Base-by-base conservation (phyloP, 2,888 invertebrate genomes). In the Hypomecis punctinalis region DNA sequence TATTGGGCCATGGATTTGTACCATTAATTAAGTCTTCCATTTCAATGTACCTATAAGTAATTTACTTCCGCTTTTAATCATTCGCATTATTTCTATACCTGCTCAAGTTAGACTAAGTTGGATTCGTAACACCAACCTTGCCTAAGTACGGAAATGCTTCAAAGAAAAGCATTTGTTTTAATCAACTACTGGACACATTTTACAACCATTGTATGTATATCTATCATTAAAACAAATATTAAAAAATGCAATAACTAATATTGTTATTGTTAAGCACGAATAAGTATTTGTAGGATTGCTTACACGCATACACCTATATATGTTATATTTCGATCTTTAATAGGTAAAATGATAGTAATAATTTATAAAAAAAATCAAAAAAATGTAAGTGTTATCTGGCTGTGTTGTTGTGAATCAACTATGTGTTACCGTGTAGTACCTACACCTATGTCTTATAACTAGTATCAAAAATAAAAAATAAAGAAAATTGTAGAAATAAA, bases 21-120 rank as follows among this genome's bases (percentile, higher is more conserved):
- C 82, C 82, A 86, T 89, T 88, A 83, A 83, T 86, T 88, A 86
- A 86, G 92, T 92, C 92, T 92, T 92, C 92, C 92, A 92, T 87
- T 89, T 90, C 87, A 68, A 86, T 83, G 82, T 86, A 85, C 80
- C 78, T 86, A 74, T 82, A 81, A 77, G 83, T 84, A 83, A 79
- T 80, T 85, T 78, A 78, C 77, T 76, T 82, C 74, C 84, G 79
- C 39, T 43, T 57, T 55, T 46, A 36, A 36, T 77, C 77, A 80
- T 82, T 66, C 45, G 63, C 64, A 48, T 80, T 82, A 82, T 76
- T 86, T 87, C 77, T 80, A 79, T 86, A 85, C 84, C 87, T 88
- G 90, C 88, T 89, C 86, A 87, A 78, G 53, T 58, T 61, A 61
- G 53, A 82, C 78, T 83, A 83, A 85, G 79, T 76, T 67, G 79